Evolutionary conservation across 23 tunicate genomes (phyloP).

Genomic region (Styela clava): DNA sequence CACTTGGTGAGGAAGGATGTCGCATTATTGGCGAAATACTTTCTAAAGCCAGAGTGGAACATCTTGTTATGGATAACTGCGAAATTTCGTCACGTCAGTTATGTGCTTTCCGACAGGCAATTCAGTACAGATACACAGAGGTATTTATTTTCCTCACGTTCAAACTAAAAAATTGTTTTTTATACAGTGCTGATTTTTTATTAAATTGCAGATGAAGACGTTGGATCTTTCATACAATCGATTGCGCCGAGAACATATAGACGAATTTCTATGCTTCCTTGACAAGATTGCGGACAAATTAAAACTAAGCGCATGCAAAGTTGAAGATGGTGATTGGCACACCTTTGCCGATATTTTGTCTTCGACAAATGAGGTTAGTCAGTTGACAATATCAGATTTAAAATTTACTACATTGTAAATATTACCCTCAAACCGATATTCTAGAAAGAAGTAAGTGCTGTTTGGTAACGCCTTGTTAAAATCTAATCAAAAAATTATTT

Average conservation of each 20-base stretch:
- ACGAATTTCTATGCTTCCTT: background rate
- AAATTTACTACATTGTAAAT: too few relatives aligned
- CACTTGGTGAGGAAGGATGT: slow-evolving; percentile 6
- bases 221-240: slow-evolving; percentile 14
- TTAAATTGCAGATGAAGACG: background rate
- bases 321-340: background rate
- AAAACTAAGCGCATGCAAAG: slow-evolving; percentile 1
- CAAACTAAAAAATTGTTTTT: background rate
- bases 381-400: too few relatives aligned
- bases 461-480: too few relatives aligned
- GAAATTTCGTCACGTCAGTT: background rate
- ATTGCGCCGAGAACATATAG: slow-evolving; percentile 2
- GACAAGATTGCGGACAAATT: background rate
- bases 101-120: background rate
- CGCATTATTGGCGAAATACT: background rate
- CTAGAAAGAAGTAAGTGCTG: too few relatives aligned
- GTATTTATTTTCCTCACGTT: background rate
- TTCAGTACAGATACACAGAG: background rate
- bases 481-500: too few relatives aligned
- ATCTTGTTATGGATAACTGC: slow-evolving; percentile 16
- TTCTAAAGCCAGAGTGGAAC: background rate
- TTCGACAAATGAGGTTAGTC: background rate
- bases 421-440: too few relatives aligned
- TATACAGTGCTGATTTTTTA: background rate
- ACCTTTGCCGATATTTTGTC: background rate